Evolutionary conservation across 2,113 vertebrate species (phyloP), one percentile per base, ranked within the genome.

Genomic region (Pseudorasbora parva): DNA sequence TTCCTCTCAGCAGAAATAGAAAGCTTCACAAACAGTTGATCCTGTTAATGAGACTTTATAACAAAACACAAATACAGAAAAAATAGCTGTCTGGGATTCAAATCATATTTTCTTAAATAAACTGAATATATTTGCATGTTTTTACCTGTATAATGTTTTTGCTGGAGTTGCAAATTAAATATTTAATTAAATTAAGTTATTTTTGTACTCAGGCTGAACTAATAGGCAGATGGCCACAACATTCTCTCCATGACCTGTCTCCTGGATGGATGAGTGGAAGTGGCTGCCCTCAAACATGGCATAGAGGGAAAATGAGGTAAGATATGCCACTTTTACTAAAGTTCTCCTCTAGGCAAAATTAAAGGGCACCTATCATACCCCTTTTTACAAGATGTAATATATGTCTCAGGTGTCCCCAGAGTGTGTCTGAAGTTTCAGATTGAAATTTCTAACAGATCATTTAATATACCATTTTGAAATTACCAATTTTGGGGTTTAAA

Each of bases 201-300:
- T 74, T 25, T 74, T 30, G 25, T 74, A 45, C 71, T 51, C 71
- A 9, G 71, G 23, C 23, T 74, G 23, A 74, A 47, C 71, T 74
- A 23, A 74, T 19, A 27, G 15, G 43, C 43, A 74, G 43, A 19
- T 74, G 71, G 71, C 71, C 12, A 25, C 43, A 9, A 14, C n/a
- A n/a, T n/a, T 49, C 37, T 43, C 19, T 69, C 37, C 33, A 23
- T 19, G 7, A 12, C 43, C 5, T n/a, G 33, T 15, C 41, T 8
- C 14, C 8, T 1, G n/a, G 23, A 51, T 74, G 71, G 71, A 51
- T 51, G 71, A 51, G 25, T 27, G 45, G 4, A 74, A 74, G n/a
- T 27, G 71, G 25, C 71, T 49, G 14, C 23, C 27, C 45, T 30
- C 25, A 19, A 30, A 30, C 14, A 7, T 1, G 23, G 14, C 17